A percentile compares a stretch with the other conserved stretches of the same genome.
Evolutionary conservation across 2,797 vertebrate species (phyloP).

Genomic region (Lepidocolaptes lacrymiger): DNA sequence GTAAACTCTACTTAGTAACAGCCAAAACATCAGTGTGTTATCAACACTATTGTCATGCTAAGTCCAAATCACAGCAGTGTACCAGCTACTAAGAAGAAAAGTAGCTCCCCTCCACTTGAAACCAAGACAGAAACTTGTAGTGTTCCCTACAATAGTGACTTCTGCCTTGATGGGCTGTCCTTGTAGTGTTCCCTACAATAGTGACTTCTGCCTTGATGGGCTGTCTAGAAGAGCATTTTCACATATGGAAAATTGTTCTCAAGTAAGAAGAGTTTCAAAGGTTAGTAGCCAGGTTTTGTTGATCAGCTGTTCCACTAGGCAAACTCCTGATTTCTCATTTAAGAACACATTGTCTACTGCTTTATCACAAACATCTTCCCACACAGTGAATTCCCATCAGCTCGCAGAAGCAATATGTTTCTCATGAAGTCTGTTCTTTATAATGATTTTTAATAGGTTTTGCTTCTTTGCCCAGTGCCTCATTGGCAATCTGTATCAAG

Average conservation of each 20-base stretch:
- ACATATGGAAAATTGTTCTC: background rate
- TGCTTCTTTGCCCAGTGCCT: background rate
- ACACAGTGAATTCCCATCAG: background rate
- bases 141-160: background rate
- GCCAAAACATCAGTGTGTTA: background rate
- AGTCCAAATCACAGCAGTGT: too few species aligned
- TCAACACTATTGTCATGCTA: background rate
- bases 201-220: background rate
- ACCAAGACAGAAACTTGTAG: background rate
- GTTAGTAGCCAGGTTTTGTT: background rate
- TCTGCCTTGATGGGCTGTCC: background rate
- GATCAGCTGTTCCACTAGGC: background rate
- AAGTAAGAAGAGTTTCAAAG: background rate
- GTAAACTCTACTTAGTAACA: background rate
- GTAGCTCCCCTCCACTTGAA: background rate
- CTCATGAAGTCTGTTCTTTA: background rate
- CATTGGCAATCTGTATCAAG: background rate
- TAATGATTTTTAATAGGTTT: background rate
- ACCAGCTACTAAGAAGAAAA: background rate
- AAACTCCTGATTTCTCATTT: background rate
- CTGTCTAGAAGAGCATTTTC: background rate
- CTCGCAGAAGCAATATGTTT: background rate
- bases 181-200: background rate
- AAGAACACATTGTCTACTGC: background rate
- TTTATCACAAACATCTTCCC: background rate